A percentile compares a stretch with the other conserved stretches of the same genome.
phyloP scores from a whole-genome alignment of 30 jellyfish, hydroid and myxozoan genomes.

The Turritopsis rubra region DNA sequence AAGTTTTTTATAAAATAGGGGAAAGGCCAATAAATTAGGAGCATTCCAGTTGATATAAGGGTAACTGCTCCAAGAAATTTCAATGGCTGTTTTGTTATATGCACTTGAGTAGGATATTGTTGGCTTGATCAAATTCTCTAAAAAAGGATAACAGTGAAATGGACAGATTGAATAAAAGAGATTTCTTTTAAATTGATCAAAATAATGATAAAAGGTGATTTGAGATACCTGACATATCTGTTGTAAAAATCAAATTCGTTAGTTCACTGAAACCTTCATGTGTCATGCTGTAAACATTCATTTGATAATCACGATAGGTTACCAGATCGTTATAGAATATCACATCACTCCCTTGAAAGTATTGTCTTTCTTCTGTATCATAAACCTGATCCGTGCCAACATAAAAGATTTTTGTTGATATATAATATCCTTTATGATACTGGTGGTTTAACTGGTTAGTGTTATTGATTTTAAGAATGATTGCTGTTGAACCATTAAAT shows the following conservation, averaged over 20 bases:
- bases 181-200: no score
- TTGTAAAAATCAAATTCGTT: neutral
- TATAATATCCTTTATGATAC: conserved; percentile 13
- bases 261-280: conserved; percentile 1
- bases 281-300: neutral
- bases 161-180: no score
- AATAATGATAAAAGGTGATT: no score
- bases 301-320: neutral
- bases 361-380: neutral
- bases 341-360: neutral
- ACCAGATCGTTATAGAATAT: neutral
- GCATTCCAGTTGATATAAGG: neutral
- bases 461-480: neutral
- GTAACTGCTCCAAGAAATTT: neutral
- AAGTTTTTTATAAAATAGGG: neutral
- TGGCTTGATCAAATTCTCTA: neutral
- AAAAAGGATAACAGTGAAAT: no score
- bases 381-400: neutral
- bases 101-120: neutral
- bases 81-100: neutral
- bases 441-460: neutral
- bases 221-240: neutral
- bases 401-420: neutral
- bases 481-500: neutral
- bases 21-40: neutral